phyloP scores from a whole-genome alignment of 92 coral and sea anemone species.

The Siderastrea siderea region DNA sequence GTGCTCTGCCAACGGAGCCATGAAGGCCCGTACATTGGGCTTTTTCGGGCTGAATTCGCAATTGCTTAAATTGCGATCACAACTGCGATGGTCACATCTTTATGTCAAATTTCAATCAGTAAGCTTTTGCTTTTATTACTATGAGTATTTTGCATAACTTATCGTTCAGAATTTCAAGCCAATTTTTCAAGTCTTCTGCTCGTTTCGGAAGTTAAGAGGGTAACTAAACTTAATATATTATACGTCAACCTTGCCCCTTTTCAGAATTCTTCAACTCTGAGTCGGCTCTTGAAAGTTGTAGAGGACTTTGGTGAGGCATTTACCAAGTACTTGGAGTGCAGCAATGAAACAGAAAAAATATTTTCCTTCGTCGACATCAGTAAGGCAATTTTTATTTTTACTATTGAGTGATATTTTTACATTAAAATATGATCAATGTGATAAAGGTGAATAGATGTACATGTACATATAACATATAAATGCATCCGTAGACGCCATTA shows the following conservation, averaged over 20 bases:
- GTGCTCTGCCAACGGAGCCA: too few species aligned
- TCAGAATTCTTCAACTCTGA: constrained; percentile 28
- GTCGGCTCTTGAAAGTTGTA: constrained; percentile 10
- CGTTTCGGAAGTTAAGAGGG: not conserved
- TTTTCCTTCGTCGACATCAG: constrained; percentile 20
- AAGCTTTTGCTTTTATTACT: too few species aligned
- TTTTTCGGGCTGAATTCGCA: too few species aligned
- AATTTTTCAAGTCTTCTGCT: not conserved
- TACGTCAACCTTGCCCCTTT: not conserved
- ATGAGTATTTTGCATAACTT: too few species aligned
- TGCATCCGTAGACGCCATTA: too few species aligned
- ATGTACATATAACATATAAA: not conserved
- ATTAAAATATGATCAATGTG: too few species aligned
- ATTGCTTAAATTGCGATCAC: too few species aligned
- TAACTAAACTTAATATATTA: too few species aligned
- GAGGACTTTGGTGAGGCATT: constrained; percentile 43
- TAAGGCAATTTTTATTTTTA: not conserved
- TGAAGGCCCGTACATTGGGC: too few species aligned
- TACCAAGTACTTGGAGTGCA: constrained; percentile 14
- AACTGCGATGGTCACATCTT: too few species aligned
- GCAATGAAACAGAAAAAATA: constrained; percentile 16
- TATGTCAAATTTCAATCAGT: too few species aligned
- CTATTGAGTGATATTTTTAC: not conserved
- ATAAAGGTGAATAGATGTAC: not conserved
- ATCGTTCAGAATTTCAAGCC: too few species aligned